These are phyloP conservation scores for Otus scops DNA, from an alignment of 2,797 vertebrate genomes.

Conservation along the genomic window DNA sequence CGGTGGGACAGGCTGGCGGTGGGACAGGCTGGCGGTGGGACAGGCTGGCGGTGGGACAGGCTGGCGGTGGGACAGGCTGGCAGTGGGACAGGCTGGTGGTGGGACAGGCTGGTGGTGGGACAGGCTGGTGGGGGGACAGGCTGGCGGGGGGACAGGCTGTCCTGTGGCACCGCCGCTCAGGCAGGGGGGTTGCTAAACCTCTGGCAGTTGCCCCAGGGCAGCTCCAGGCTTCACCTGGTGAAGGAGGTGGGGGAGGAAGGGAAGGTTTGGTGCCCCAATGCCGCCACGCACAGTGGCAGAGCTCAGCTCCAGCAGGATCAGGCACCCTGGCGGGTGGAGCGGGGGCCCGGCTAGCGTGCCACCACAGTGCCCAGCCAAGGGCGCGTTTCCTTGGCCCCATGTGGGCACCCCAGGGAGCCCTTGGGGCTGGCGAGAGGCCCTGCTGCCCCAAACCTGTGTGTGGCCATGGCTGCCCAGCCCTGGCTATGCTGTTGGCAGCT, in stretches of 20 bases:
- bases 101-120: neutral
- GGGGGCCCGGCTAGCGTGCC: neutral
- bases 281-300: neutral
- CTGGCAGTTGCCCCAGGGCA: neutral
- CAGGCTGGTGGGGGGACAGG: neutral
- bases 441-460: neutral
- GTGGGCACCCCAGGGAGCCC: neutral
- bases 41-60: too few species aligned
- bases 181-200: neutral
- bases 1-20: too few species aligned
- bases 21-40: too few species aligned
- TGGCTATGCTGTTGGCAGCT: neutral
- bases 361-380: neutral
- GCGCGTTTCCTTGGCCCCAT: neutral
- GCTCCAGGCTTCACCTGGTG: neutral
- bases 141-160: neutral
- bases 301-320: neutral
- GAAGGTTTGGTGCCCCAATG: neutral
- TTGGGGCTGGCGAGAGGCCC: fast-evolving
- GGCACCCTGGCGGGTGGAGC: neutral
- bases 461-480: neutral
- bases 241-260: neutral
- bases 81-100: too few species aligned
- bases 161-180: fast-evolving
- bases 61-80: too few species aligned